Conservation (phyloP, 92 coral and sea anemone genomes). For the Virgularia gustaviana region DNA sequence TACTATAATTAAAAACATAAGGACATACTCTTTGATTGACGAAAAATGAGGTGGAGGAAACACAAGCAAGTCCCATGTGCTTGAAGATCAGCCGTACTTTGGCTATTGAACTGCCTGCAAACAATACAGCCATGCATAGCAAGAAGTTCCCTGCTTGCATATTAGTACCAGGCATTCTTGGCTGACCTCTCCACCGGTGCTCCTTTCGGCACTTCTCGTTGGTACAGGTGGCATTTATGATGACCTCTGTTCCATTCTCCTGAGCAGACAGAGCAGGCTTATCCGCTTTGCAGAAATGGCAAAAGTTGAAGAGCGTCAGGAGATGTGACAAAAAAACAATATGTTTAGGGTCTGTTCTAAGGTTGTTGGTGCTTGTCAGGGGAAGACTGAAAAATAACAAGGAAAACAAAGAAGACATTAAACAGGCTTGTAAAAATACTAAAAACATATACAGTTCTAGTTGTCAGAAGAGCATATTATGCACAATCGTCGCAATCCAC, state of each 20-base stretch:
- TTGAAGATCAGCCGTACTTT: slow-evolving; percentile 48
- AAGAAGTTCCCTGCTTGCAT: too few species aligned
- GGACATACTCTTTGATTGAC: slow-evolving; percentile 47
- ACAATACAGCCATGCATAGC: slow-evolving; percentile 45
- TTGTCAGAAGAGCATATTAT: too few species aligned
- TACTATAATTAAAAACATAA: too few species aligned
- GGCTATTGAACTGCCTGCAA: slow-evolving; percentile 46
- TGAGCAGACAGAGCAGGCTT: slow-evolving; percentile 27
- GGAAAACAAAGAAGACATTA: too few species aligned
- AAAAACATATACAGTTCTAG: too few species aligned
- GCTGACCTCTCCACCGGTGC: slow-evolving; percentile 38
- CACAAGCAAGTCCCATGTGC: slow-evolving; percentile 51
- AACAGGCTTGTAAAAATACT: too few species aligned
- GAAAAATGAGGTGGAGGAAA: slow-evolving; percentile 43
- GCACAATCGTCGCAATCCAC: too few species aligned
- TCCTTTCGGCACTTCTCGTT: slow-evolving; percentile 20
- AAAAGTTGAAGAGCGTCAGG: too few species aligned
- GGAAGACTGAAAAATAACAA: slow-evolving; percentile 12
- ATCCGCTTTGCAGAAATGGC: too few species aligned
- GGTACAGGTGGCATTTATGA: slow-evolving; percentile 27
- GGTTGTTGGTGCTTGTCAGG: slow-evolving; percentile 3
- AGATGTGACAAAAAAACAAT: slow-evolving; percentile 21
- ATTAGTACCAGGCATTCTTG: slow-evolving; percentile 32
- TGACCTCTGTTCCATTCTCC: slow-evolving; percentile 27
- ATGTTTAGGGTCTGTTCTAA: slow-evolving; percentile 5